Conservation (phyloP, 2,113 vertebrate species). For the Oncorhynchus clarkii region DNA sequence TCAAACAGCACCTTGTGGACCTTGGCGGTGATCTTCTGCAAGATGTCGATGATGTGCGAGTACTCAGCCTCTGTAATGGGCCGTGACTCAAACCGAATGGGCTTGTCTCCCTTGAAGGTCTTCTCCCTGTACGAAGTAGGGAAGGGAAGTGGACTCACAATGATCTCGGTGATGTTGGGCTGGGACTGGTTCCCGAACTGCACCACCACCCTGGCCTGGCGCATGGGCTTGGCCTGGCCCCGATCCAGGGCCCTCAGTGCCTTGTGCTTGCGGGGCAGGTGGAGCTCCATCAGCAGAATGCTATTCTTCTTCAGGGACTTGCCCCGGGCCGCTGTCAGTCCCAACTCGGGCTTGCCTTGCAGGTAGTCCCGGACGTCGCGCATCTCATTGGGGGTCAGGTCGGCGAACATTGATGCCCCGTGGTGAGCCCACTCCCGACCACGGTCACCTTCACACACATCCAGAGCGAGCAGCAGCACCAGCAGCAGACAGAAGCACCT, state of each 20-base stretch:
- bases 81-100: slow-evolving; percentile 70
- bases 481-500: slow-evolving; percentile 57
- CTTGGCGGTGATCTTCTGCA: slow-evolving; percentile 59
- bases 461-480: slow-evolving; percentile 46
- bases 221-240: slow-evolving; percentile 63
- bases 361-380: slow-evolving; percentile 75
- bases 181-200: slow-evolving; percentile 78
- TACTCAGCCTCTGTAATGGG: slow-evolving; percentile 75
- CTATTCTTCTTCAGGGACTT: slow-evolving; percentile 78
- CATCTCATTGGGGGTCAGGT: slow-evolving; percentile 79
- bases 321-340: slow-evolving; percentile 50
- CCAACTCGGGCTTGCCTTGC: slow-evolving; percentile 66
- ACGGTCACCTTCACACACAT: slow-evolving; percentile 33
- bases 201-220: slow-evolving; percentile 80
- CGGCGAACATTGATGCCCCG: slow-evolving; percentile 78
- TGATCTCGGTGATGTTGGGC: slow-evolving; percentile 83
- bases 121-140: slow-evolving; percentile 67
- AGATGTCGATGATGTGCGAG: slow-evolving; percentile 41
- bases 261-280: slow-evolving; percentile 77
- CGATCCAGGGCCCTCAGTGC: slow-evolving; percentile 79
- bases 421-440: slow-evolving; percentile 70
- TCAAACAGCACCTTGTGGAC: slow-evolving; percentile 72
- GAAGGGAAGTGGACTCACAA: slow-evolving; percentile 78
- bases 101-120: slow-evolving; percentile 35
- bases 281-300: slow-evolving; percentile 85